Evolutionary conservation across 2,888 invertebrate species (phyloP), one percentile per base, ranked within the genome.

Genomic region (Yponomeuta cagnagella): DNA sequence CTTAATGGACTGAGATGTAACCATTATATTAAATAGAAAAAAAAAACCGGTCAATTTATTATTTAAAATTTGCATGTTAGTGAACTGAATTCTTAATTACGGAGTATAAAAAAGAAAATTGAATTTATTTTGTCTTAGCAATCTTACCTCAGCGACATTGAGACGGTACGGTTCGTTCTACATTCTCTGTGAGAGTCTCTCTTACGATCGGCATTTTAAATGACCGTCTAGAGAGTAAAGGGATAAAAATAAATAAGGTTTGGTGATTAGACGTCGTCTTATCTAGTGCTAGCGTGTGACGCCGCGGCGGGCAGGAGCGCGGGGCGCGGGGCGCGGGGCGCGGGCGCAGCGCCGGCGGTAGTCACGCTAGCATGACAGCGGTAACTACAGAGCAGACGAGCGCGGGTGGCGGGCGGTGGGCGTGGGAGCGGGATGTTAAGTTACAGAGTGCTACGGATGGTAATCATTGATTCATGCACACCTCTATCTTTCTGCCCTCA

Each of bases 401-500:
- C 89, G 90, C 89, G 87, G 90, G 89, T 88, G 73, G 74, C 73
- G 72, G 52, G 52, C 52, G 52, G 80, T 87, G 93, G 93, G 87
- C 89, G 88, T 84, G 90, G 93, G 93, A 93, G 93, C 93, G 90
- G 92, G 90, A 90, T 94, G 94, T 94, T 94, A 94, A 93, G 93
- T 94, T 94, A 94, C 92, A 90, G 82, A 93, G 93, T 93, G 93
- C 93, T 84, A 85, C 85, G 81, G 91, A 93, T 91, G 91, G 90
- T 90, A 92, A 93, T 93, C 93, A 94, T 93, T 94, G 92, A 94
- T 91, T 95, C 97, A 97, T 97, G 97, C 97, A 97, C 97, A 99
- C 99, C 98, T 99, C 99, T 96, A 99, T 99, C 96, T 99, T 99
- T 95, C 99, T 97, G 96, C 99, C 99, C 97, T 99, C 99, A 96